phyloP scores from a whole-genome alignment of 2,888 invertebrate genomes.

The Vesta saturnalis region DNA sequence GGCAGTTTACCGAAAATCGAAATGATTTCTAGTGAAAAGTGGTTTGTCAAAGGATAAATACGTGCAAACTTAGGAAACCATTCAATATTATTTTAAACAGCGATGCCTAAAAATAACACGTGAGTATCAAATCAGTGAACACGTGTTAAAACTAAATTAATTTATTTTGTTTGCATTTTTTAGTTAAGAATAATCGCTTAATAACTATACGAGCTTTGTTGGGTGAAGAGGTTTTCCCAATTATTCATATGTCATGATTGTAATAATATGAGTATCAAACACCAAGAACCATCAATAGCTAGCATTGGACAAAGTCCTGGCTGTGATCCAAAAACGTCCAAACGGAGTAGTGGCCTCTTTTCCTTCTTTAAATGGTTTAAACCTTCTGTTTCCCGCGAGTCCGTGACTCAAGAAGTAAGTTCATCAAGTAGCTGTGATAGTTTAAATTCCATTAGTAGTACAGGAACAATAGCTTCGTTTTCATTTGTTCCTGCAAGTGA shows the following conservation, averaged over 20 bases:
- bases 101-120: constrained; percentile 39
- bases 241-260: constrained; percentile 40
- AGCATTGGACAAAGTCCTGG: constrained; percentile 59
- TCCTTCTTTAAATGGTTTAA: constrained; percentile 81
- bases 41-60: constrained; percentile 27
- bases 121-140: constrained; percentile 37
- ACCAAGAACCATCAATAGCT: constrained; percentile 48
- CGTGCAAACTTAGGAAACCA: not conserved
- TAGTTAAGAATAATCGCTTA: constrained; percentile 16
- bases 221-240: constrained; percentile 39
- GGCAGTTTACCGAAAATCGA: not conserved
- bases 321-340: constrained; percentile 59
- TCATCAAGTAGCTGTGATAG: constrained; percentile 68
- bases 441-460: constrained; percentile 75
- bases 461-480: constrained; percentile 77
- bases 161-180: constrained; percentile 19
- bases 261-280: constrained; percentile 54
- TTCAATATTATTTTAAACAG: constrained; percentile 17
- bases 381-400: constrained; percentile 62
- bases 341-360: constrained; percentile 65
- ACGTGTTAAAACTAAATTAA: constrained; percentile 22
- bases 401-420: constrained; percentile 52
- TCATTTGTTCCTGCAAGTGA: constrained; percentile 71
- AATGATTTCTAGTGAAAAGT: constrained; percentile 43
- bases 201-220: constrained; percentile 3